Base-by-base conservation (phyloP, 2,113 vertebrate genomes). In the Ursus arctos region DNA sequence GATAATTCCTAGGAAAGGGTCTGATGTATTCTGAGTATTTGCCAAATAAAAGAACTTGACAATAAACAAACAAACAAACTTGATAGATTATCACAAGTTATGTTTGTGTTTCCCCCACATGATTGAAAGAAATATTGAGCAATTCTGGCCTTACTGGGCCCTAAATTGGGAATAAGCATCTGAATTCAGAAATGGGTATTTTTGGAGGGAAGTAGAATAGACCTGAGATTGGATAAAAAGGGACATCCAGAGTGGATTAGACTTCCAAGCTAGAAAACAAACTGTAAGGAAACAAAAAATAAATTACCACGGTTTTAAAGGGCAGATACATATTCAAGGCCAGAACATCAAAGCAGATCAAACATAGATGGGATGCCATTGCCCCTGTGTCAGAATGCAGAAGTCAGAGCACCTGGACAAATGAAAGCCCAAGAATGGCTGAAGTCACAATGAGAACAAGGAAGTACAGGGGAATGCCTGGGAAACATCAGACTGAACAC, bases 401-500 rank as follows among this genome's bases (percentile, higher is more conserved):
- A 65, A 72, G 28, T 96, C n/a, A 76, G 71, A 19, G n/a, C 33
- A 89, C 6, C 33, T 33, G 13, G 31, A 4, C 18, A 8, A 16
- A 47, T 9, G 19, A 16, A 61, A 88, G 19, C n/a, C 21, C 4
- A 5, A 16, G 43, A 51, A 87, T 11, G 49, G 26, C 87, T 65
- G 36, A 22, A 43, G 88, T 57, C 21, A 71, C 53, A 55, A n/a
- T 18, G 53, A 92, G 31, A 55, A 49, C 5, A 55, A 16, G 14
- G 31, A 31, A 49, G 18, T 16, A 4, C 1, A 31, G 26, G 21
- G 1, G n/a, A 22, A 9, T 31, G 2, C 22, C 0, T 1, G 31
- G 15, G 6, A 24, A 0, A 2, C 2, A 1, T 22, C 11, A 0
- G 22, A 2, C 59, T 36, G 21, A 22, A 15, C 16, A 7, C 4